These are phyloP conservation scores for Pantherophis vulpinus DNA, from an alignment of 2,797 vertebrate species.

Conservation along the genomic window DNA sequence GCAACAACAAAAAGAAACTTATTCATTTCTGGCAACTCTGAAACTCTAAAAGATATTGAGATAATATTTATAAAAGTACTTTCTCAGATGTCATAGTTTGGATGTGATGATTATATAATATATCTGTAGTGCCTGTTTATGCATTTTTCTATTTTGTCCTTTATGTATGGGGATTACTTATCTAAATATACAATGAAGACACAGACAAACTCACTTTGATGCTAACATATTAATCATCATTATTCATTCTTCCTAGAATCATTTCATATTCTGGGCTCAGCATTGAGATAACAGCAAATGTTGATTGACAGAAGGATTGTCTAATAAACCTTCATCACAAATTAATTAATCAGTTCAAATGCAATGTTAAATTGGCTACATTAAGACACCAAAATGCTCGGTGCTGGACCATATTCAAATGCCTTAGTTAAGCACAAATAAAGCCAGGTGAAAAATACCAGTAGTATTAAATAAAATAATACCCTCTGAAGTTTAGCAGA, in stretches of 20 bases:
- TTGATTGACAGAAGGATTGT: slow-evolving; percentile 75
- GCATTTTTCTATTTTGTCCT: neutral
- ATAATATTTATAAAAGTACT: neutral
- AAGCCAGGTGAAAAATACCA: slow-evolving; percentile 47
- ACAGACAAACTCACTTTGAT: neutral
- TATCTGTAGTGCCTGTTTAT: neutral
- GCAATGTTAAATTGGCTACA: slow-evolving; percentile 71
- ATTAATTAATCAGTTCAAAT: slow-evolving; percentile 77
- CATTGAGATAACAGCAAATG: slow-evolving; percentile 58
- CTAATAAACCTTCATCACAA: slow-evolving; percentile 75
- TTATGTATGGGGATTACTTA: neutral
- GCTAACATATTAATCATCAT: neutral
- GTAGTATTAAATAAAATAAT: slow-evolving; percentile 27
- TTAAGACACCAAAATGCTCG: slow-evolving; percentile 74
- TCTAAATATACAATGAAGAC: neutral
- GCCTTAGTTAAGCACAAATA: slow-evolving; percentile 71
- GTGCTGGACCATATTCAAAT: slow-evolving; percentile 68
- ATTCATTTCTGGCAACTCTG: neutral
- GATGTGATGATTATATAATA: neutral
- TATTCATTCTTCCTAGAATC: slow-evolving; percentile 54
- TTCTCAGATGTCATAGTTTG: neutral
- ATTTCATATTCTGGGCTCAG: slow-evolving; percentile 46
- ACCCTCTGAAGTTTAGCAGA: slow-evolving; percentile 24
- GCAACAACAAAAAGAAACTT: neutral
- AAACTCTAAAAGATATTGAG: neutral